These are phyloP conservation scores for Pachydiplax longipennis DNA, from an alignment of 2,888 invertebrate genomes.

Conservation along the genomic window DNA sequence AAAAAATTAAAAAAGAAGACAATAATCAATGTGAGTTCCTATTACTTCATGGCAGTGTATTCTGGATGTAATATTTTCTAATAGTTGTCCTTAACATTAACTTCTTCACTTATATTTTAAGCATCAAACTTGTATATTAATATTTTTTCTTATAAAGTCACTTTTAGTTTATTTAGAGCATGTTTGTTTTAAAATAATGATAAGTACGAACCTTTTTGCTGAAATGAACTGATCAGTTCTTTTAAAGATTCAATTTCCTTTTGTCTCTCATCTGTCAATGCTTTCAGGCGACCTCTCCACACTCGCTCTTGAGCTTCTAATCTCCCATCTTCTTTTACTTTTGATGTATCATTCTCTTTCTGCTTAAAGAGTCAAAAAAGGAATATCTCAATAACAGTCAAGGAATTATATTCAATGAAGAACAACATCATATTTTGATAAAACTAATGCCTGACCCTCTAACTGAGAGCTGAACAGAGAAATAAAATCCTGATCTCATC, in stretches of 20 bases:
- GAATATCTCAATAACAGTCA: no score
- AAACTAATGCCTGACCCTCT: no score
- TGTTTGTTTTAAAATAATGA: neutral
- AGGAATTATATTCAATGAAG: no score
- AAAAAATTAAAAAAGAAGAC: no score
- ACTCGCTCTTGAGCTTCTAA: slow-evolving; percentile 9
- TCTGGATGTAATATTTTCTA: neutral
- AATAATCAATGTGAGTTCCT: no score
- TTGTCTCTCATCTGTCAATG: neutral
- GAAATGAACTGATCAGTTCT: neutral
- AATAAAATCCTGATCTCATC: neutral
- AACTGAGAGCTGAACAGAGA: neutral
- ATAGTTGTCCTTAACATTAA: neutral
- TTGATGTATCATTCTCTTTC: no score
- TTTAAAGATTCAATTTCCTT: neutral
- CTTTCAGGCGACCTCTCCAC: neutral
- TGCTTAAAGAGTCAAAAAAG: no score
- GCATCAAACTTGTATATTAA: neutral
- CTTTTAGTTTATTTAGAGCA: neutral
- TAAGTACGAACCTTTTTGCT: neutral
- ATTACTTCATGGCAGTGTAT: no score
- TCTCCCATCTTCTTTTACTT: neutral
- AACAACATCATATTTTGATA: no score
- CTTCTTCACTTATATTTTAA: no score
- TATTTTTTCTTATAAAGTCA: neutral